These are phyloP conservation scores for Merops nubicus DNA, from an alignment of 2,113 vertebrate species.

Conservation along the genomic window DNA sequence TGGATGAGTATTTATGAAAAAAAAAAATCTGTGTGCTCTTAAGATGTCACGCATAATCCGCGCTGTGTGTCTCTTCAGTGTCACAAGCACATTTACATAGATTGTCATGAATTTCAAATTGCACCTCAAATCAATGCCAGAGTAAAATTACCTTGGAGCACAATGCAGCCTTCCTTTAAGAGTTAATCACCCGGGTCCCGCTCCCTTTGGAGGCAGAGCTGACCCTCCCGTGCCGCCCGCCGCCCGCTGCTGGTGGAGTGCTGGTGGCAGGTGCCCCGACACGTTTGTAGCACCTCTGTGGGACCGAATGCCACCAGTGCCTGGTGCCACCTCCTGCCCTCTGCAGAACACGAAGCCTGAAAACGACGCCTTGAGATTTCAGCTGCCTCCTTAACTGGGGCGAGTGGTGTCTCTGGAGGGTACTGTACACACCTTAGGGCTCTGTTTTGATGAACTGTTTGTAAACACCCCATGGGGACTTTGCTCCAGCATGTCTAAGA, in stretches of 20 bases:
- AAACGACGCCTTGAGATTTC: accelerated
- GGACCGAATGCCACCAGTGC: neutral
- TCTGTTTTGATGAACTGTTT: neutral
- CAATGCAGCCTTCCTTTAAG: slow-evolving; percentile 39
- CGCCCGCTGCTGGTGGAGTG: accelerated
- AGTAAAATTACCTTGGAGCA: slow-evolving; percentile 64
- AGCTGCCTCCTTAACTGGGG: neutral
- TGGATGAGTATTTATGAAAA: slow-evolving; percentile 74
- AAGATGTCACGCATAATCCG: slow-evolving; percentile 78
- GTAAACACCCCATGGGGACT: neutral
- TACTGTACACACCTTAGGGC: neutral
- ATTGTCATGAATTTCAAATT: slow-evolving; percentile 79
- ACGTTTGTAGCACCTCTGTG: neutral
- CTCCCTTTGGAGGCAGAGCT: neutral
- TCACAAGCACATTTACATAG: slow-evolving; percentile 80
- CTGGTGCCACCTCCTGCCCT: neutral
- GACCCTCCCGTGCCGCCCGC: neutral
- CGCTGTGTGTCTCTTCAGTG: slow-evolving; percentile 76
- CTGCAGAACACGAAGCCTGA: accelerated
- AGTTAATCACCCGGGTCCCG: slow-evolving; percentile 26
- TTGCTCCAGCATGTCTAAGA: slow-evolving; percentile 18
- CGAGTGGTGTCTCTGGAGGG: accelerated
- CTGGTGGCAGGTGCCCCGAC: accelerated
- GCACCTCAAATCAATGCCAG: slow-evolving; percentile 74
- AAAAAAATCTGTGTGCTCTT: slow-evolving; percentile 76